Conservation (phyloP, 2,797 vertebrate genomes). For the Labeo calbasu region DNA sequence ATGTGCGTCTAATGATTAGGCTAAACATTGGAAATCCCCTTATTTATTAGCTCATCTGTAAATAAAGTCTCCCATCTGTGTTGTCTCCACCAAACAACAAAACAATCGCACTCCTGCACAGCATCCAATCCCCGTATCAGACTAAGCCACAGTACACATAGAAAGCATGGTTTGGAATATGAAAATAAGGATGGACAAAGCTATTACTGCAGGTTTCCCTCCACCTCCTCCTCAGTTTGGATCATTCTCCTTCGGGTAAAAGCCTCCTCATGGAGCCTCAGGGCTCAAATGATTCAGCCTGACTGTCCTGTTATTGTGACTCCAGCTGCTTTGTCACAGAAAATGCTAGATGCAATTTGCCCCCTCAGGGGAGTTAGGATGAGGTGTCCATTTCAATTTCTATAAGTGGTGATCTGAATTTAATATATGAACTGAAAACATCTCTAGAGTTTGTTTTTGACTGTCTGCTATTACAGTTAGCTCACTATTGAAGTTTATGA, state of each 20-base stretch:
- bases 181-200: slow-evolving; percentile 25
- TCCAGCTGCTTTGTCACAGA: slow-evolving; percentile 70
- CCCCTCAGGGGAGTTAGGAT: slow-evolving; percentile 63
- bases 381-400: slow-evolving; percentile 75
- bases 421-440: slow-evolving; percentile 59
- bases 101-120: slow-evolving; percentile 18
- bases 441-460: slow-evolving; percentile 50
- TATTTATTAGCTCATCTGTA: slow-evolving; percentile 20
- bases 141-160: background rate
- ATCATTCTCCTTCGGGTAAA: slow-evolving; percentile 33
- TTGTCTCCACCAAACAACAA: slow-evolving; percentile 11
- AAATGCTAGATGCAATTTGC: slow-evolving; percentile 73
- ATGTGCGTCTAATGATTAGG: slow-evolving; percentile 25
- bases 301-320: slow-evolving; percentile 75
- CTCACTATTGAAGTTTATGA: background rate
- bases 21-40: slow-evolving; percentile 23
- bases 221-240: slow-evolving; percentile 50
- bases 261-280: slow-evolving; percentile 26
- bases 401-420: slow-evolving; percentile 75
- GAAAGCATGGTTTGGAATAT: slow-evolving; percentile 9
- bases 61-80: slow-evolving; percentile 37
- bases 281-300: slow-evolving; percentile 74
- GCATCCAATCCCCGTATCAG: background rate
- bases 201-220: slow-evolving; percentile 30
- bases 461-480: background rate